Evolutionary conservation across 2,113 vertebrate genomes (phyloP), one percentile per base, ranked within the genome.

Genomic region (Natator depressus): DNA sequence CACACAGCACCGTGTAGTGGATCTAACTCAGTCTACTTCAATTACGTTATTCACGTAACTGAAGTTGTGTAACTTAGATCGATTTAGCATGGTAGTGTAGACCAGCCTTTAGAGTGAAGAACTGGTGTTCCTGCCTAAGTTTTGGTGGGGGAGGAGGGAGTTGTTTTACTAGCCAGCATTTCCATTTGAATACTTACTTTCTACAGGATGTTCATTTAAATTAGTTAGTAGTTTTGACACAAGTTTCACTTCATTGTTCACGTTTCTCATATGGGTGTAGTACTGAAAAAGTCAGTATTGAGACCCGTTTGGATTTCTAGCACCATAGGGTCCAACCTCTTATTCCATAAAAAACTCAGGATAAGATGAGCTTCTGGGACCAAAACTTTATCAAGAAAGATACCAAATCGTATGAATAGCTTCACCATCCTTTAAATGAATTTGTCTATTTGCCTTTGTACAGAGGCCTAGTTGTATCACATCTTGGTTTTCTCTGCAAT

Each of bases 61-160:
- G 53, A 54, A 54, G 53, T 8, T 22, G 53, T 8, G 53, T 54
- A 22, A 22, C 20, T 54, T 54, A 22, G 53, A 54, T 54, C 3
- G 14, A 54, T 54, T 54, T 54, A 54, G 53, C 8, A 6, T 8
- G 20, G 53, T 54, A 54, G 20, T 9, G 20, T 54, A 54, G 7
- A 54, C 20, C 53, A 54, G 20, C 53, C 53, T 16, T n/a, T 4
- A 3, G 24, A 47, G 59, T 31, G 49, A 92, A 94, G 54, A 94
- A 89, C 38, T 19, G 10, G 0, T 31, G 20, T 69, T 55, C 46
- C 47, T 1, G 0, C 17, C 8, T 29, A 22, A 29, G 12, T 27
- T 29, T 13, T 2, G 14, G 62, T 12, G 14, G 17, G 8, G 62
- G 3, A 14, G 16, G 14, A 31, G 16, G 20, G n/a, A 42, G 17